A percentile compares a stretch with the other conserved stretches of the same genome.
Evolutionary conservation across 2,113 vertebrate species (phyloP).

Genomic region (Argyrosomus japonicus): DNA sequence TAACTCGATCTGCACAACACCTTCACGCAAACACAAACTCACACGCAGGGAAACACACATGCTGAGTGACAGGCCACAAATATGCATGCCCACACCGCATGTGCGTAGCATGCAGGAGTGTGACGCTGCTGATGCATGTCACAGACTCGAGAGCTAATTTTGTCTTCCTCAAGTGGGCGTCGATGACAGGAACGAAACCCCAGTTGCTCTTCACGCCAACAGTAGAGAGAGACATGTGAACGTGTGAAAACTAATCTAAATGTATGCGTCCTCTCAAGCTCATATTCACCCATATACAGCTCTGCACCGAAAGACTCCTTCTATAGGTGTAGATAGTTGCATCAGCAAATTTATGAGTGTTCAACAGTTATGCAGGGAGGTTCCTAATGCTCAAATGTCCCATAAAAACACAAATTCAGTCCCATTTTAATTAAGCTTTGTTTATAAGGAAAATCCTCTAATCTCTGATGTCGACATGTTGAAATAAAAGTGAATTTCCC

Average conservation of each 20-base stretch:
- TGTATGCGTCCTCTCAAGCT: neutral
- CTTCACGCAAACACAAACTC: conserved; percentile 22
- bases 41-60: conserved; percentile 1
- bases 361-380: neutral
- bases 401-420: conserved; percentile 41
- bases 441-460: conserved; percentile 24
- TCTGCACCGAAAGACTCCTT: neutral
- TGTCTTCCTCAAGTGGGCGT: conserved; percentile 29
- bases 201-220: conserved; percentile 28
- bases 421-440: conserved; percentile 48
- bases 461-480: conserved; percentile 13
- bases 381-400: conserved; percentile 22
- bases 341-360: conserved; percentile 14
- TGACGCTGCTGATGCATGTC: conserved; percentile 43
- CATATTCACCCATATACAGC: neutral
- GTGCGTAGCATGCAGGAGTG: conserved; percentile 19
- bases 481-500: conserved; percentile 42
- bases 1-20: neutral
- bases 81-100: neutral
- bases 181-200: conserved; percentile 34
- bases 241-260: conserved; percentile 14
- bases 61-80: conserved; percentile 16
- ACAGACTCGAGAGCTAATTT: conserved; percentile 51
- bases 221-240: conserved; percentile 17
- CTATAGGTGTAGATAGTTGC: neutral